A percentile compares a stretch with the other conserved stretches of the same genome.
These are phyloP conservation scores for Lepisosteus osseus DNA, from an alignment of 2,113 vertebrate species.

Conservation along the genomic window DNA sequence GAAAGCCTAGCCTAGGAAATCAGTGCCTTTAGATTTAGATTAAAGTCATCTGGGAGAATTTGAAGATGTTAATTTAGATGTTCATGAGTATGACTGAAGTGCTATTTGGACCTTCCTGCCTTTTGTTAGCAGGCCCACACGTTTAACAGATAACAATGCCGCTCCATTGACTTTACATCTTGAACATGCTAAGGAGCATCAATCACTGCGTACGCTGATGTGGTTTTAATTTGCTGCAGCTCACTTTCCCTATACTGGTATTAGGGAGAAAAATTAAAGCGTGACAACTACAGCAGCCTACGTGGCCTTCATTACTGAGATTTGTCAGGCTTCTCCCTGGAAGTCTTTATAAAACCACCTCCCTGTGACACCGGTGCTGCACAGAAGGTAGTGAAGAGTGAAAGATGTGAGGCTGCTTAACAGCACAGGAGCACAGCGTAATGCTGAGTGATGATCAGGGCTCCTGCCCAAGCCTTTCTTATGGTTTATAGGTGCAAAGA, in stretches of 20 bases:
- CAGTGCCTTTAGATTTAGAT: too few relatives aligned
- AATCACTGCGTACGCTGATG: slow-evolving; percentile 14
- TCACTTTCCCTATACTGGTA: background rate
- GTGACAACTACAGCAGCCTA: background rate
- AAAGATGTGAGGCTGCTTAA: background rate
- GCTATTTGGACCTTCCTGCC: slow-evolving; percentile 13
- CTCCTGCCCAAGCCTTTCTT: too few relatives aligned
- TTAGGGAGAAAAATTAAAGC: background rate
- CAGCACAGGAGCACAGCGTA: background rate
- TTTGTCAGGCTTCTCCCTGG: background rate
- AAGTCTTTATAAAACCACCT: background rate
- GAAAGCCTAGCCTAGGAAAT: too few relatives aligned
- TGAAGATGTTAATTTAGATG: slow-evolving; percentile 19
- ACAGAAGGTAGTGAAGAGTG: background rate
- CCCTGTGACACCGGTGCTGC: background rate
- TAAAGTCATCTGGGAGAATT: background rate
- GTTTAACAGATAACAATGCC: slow-evolving; percentile 6
- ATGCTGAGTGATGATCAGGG: background rate
- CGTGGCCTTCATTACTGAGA: background rate
- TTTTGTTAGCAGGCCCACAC: slow-evolving; percentile 5
- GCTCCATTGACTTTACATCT: slow-evolving; percentile 23
- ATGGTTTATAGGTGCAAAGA: too few relatives aligned
- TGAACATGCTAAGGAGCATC: slow-evolving; percentile 19
- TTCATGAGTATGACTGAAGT: slow-evolving; percentile 1
- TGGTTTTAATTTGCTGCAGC: slow-evolving; percentile 20